A percentile compares a stretch with the other conserved stretches of the same genome.
These are phyloP conservation scores for Lamellibrachia columna DNA, from an alignment of 2,888 invertebrate genomes.

Conservation along the genomic window DNA sequence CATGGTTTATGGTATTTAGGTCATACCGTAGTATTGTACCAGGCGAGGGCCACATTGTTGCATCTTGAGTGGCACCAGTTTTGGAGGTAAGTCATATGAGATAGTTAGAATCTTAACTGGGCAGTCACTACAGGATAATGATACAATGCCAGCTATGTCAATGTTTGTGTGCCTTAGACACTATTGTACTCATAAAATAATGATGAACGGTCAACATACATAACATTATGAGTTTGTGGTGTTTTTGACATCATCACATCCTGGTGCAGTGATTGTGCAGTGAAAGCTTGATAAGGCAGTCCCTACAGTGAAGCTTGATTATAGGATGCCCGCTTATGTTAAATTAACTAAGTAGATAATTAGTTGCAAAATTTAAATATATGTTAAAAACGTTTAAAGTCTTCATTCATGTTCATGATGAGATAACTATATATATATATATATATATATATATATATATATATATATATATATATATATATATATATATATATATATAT, in stretches of 20 bases:
- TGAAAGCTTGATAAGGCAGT: background rate
- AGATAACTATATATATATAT: no score
- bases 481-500: no score
- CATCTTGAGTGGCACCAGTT: background rate
- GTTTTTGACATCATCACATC: background rate
- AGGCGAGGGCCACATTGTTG: background rate
- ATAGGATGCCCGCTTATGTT: background rate
- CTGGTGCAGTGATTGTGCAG: background rate
- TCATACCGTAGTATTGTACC: background rate
- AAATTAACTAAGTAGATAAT: background rate
- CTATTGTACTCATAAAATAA: background rate
- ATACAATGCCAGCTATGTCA: background rate
- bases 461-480: no score
- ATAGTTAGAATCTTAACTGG: background rate
- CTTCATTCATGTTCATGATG: background rate
- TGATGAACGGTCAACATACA: background rate
- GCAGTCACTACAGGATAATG: background rate
- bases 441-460: no score
- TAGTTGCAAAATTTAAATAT: background rate
- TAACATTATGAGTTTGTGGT: background rate
- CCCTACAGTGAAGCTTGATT: background rate
- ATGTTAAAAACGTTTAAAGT: background rate
- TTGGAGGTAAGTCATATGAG: background rate
- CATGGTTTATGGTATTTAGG: background rate
- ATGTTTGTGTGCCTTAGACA: background rate